phyloP scores from a whole-genome alignment of 2,888 invertebrate species.

The Frankliniella intonsa region DNA sequence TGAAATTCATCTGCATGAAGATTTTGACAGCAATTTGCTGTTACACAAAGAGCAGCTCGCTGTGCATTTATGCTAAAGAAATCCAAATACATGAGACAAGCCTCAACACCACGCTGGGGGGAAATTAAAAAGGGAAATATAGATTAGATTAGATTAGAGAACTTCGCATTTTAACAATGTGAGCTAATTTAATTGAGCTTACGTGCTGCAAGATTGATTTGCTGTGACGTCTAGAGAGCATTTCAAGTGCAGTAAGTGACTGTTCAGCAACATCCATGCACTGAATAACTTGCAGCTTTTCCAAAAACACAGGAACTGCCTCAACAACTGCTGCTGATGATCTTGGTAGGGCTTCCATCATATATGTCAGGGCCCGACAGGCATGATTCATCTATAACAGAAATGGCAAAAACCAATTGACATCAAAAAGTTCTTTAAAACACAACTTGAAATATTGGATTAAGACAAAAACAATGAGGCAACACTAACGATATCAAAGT shows the following conservation, averaged over 20 bases:
- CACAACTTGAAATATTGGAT: not conserved
- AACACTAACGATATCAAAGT: conserved; percentile 84
- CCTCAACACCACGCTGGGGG: conserved; percentile 83
- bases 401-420: conserved; percentile 30
- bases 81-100: conserved; percentile 93
- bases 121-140: conserved; percentile 23
- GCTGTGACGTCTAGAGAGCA: conserved; percentile 92
- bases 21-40: conserved; percentile 96
- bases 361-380: conserved; percentile 95
- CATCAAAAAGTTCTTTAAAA: conserved; percentile 27
- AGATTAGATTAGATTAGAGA: conserved; percentile 21
- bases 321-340: conserved; percentile 94
- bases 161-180: too few relatives aligned
- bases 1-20: conserved; percentile 91
- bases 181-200: conserved; percentile 42
- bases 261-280: conserved; percentile 99
- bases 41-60: conserved; percentile 90
- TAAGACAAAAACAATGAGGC: conserved; percentile 10
- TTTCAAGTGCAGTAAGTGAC: conserved; percentile 93
- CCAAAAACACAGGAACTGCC: conserved; percentile 93
- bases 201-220: conserved; percentile 93
- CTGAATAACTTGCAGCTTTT: conserved; percentile 95
- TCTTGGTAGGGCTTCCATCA: conserved; percentile 97
- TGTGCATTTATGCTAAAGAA: conserved; percentile 99
- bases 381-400: conserved; percentile 88